Percentiles rank a stretch among this genome's conserved stretches.
Conservation (phyloP, 53 echinoderm and acorn worm genomes). For the Mesocentrotus franciscanus region DNA sequence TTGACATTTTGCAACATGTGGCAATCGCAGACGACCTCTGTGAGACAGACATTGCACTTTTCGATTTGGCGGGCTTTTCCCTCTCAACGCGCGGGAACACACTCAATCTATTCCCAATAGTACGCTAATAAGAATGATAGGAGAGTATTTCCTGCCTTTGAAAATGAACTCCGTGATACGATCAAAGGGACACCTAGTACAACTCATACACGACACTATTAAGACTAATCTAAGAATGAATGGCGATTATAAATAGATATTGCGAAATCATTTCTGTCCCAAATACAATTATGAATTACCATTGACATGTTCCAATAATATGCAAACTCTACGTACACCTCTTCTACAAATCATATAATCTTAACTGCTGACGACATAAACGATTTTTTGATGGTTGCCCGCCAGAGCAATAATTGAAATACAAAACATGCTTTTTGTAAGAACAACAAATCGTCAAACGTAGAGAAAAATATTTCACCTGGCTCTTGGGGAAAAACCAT, state of each 20-base stretch:
- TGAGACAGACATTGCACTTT: conserved; percentile 45
- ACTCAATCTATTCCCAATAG: conserved; percentile 1
- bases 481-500: too few species aligned
- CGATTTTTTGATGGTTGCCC: too few species aligned
- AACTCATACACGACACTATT: neutral
- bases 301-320: too few species aligned
- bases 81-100: neutral
- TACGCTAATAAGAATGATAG: neutral
- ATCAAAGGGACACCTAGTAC: neutral
- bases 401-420: too few species aligned
- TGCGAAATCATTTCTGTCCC: neutral
- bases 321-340: too few species aligned
- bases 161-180: neutral
- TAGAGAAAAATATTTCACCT: too few species aligned
- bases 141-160: neutral
- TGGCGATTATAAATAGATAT: neutral
- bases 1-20: conserved; percentile 47
- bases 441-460: too few species aligned
- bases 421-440: too few species aligned
- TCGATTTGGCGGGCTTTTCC: neutral
- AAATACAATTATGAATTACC: too few species aligned
- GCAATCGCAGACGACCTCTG: conserved; percentile 27
- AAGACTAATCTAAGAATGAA: neutral
- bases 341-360: too few species aligned
- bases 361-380: too few species aligned